phyloP scores from a whole-genome alignment of 1,140 invertebrate genomes.

The Temnothorax curvispinosus region DNA sequence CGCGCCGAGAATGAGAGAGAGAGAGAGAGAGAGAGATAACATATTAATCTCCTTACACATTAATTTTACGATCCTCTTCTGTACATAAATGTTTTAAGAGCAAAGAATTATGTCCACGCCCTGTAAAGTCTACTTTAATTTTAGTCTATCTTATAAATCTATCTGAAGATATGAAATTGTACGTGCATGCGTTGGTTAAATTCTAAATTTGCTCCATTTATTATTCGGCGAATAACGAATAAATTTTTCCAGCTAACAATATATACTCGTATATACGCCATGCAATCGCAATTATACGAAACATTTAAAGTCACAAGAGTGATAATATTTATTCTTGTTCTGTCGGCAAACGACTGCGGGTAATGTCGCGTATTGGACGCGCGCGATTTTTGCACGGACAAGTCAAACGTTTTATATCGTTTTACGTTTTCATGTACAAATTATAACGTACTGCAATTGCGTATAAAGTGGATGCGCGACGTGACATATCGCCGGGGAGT shows the following conservation, averaged over 20 bases:
- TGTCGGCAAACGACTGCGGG: background rate
- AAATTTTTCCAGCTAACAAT: background rate
- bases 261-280: background rate
- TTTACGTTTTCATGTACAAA: slow-evolving; percentile 42
- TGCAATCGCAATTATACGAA: background rate
- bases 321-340: slow-evolving; percentile 11
- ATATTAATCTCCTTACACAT: background rate
- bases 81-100: background rate
- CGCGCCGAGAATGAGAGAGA: background rate
- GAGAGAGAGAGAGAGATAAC: background rate
- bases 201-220: background rate
- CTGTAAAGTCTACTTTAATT: background rate
- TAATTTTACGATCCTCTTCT: background rate
- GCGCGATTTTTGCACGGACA: slow-evolving; percentile 5
- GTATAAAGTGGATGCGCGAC: slow-evolving; percentile 69
- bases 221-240: background rate
- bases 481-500: slow-evolving; percentile 74
- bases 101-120: background rate
- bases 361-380: background rate
- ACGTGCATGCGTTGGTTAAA: background rate
- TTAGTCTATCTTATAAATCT: background rate
- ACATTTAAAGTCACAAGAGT: background rate
- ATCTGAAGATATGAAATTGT: too few relatives aligned
- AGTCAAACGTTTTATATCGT: slow-evolving; percentile 38
- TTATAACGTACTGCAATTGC: slow-evolving; percentile 72